Base-by-base conservation (phyloP, 2,113 vertebrate genomes). In the Pyrgilauda ruficollis region DNA sequence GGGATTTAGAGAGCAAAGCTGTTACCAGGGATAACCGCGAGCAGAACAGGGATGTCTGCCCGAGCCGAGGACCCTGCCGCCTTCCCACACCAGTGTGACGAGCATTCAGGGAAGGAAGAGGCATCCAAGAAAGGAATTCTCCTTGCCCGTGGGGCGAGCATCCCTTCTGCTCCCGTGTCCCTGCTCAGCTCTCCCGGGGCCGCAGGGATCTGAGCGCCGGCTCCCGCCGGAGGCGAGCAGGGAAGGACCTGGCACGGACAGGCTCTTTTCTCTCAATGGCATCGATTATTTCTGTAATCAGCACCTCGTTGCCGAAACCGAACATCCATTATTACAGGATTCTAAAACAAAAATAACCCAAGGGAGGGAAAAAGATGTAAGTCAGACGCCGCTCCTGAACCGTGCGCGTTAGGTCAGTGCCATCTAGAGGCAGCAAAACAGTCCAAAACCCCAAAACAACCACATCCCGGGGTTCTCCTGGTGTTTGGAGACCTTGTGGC, bases 401-500 rank as follows among this genome's bases (percentile, higher is more conserved):
- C 20, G 2, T 88, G 61, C 68, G 18, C 17, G 95, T 95, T 87
- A 70, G 83, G 90, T 93, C 95, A 97, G 81, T 95, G 96, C 97
- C 97, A 97, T 94, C 97, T 97, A 97, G 94, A 97, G 97, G 93
- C 84, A 75, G 72, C 75, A 69, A 69, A 80, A 76, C 39, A 10
- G 27, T 6, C 23, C 31, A 4, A 18, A 80, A 41, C 30, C 59
- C 49, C 10, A 15, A 31, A 72, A 3, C 43, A 30, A 3, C 27
- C 39, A 8, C 68, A 41, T 10, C 20, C 10, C 24, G 0, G 22
- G 13, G 13, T 13, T 28, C 56, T n/a, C 27, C 15, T 47, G 11
- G 27, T 41, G 17, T 7, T 50, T 2, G 13, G 31, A 33, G 50
- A 16, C 44, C 1, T 2, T 2, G 11, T 2, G 55, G 22, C 6